Conservation (phyloP, 2,797 vertebrate species). For the Taeniopygia guttata region DNA sequence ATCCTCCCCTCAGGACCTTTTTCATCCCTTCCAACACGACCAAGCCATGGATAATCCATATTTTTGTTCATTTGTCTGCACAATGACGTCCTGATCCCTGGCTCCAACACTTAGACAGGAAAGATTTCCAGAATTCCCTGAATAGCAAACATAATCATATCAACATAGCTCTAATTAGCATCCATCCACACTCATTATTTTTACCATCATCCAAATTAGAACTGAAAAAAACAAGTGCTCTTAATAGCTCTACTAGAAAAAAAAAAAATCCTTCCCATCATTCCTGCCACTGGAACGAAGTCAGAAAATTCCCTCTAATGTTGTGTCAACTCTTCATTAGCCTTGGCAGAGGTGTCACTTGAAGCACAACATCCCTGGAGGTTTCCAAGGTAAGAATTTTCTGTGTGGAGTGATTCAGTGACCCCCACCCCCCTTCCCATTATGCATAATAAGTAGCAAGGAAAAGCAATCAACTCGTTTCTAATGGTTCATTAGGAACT, state of each 20-base stretch:
- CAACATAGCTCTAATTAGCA: constrained; percentile 41
- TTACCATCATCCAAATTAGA: constrained; percentile 16
- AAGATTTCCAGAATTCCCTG: constrained; percentile 30
- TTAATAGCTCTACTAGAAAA: background rate
- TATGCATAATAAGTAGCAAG: background rate
- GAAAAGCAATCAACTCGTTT: constrained; percentile 5
- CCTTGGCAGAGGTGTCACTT: background rate
- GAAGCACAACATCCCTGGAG: background rate
- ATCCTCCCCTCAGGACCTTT: background rate
- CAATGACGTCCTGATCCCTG: background rate
- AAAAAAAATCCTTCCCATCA: background rate
- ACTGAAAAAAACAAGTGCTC: background rate
- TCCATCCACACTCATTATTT: constrained; percentile 39
- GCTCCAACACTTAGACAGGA: background rate
- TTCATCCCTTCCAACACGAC: background rate
- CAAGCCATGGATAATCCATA: background rate
- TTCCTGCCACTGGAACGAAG: background rate
- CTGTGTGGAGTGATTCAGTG: background rate
- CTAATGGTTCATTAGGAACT: constrained; percentile 33
- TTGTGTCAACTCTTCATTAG: constrained; percentile 20
- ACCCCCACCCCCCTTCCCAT: background rate
- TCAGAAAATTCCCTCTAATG: constrained; percentile 63
- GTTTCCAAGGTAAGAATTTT: background rate
- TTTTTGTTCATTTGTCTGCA: too few species aligned
- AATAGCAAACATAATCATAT: constrained; percentile 43